Conservation (phyloP, 2,113 vertebrate genomes). For the Poeciliopsis occidentalis region DNA sequence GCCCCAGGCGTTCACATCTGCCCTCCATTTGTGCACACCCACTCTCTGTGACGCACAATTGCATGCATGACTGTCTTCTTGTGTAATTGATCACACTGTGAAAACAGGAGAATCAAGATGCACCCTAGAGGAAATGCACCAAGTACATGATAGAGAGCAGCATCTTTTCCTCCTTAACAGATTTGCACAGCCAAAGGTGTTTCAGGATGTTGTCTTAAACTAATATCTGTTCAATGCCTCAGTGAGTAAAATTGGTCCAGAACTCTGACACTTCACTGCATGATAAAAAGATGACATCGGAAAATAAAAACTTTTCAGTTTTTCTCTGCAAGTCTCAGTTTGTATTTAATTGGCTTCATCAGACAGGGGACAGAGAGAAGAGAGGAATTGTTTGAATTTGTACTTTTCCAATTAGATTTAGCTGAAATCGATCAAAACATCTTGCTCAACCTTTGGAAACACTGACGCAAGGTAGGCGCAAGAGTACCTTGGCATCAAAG, state of each 20-base stretch:
- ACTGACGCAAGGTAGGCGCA: constrained; percentile 59
- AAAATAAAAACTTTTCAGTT: constrained; percentile 13
- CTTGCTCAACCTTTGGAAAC: constrained; percentile 10
- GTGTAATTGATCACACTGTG: constrained; percentile 63
- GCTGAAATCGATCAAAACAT: not conserved
- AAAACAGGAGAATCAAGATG: constrained; percentile 33
- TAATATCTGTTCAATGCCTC: constrained; percentile 48
- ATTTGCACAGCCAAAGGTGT: constrained; percentile 56
- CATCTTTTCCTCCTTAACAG: constrained; percentile 25
- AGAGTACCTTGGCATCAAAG: constrained; percentile 94
- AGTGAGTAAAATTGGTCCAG: constrained; percentile 44
- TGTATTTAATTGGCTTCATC: constrained; percentile 36
- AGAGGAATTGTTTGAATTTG: constrained; percentile 13
- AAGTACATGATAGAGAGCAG: constrained; percentile 50
- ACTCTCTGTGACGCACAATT: constrained; percentile 42
- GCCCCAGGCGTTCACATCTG: constrained; percentile 52
- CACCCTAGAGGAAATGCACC: constrained; percentile 50
- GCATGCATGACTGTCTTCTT: constrained; percentile 45
- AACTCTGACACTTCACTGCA: constrained; percentile 42
- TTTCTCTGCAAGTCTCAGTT: constrained; percentile 38
- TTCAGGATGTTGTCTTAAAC: constrained; percentile 68
- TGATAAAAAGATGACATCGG: constrained; percentile 54
- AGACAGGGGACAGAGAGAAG: not conserved
- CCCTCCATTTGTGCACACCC: constrained; percentile 49
- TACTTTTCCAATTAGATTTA: constrained; percentile 27